Base-by-base conservation (phyloP, 2,113 vertebrate genomes). In the Morone chrysops region DNA sequence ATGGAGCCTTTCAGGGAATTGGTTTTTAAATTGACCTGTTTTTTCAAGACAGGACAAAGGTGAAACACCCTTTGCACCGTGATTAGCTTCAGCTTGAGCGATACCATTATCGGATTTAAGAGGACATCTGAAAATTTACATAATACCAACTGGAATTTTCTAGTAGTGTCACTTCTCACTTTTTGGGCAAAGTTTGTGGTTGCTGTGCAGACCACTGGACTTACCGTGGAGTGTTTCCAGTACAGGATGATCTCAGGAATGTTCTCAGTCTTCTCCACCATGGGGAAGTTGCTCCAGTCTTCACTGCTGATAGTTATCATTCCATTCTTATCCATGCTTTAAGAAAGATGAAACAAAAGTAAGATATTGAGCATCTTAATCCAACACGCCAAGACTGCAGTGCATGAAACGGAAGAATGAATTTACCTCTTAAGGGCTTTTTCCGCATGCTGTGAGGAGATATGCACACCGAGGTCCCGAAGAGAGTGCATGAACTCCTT, bases 141-240 rank as follows among this genome's bases (percentile, higher is more conserved):
- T 0, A 41, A 83, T 5, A 67, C 22, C 5, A n/a, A 9, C 22
- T 2, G 20, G 43, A 61, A 17, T 4, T 51, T 66, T 50, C 20
- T 20, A 1, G 18, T 2, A 36, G 13, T 13, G n/a, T 47, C 63
- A 31, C 2, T 31, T 4, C 31, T 31, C 2, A 31, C 6, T 9
- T 25, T 57, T 10, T 5, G 20, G 16, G 40, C 0, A 13, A 17
- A 50, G 25, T 5, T 1, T 36, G 60, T 40, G 78, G 25, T 78
- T 73, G 48, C 16, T 1, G 25, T 25, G 13, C 45, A 18, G 13
- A 10, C 0, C 1, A 11, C 2, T 25, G 7, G 38, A 90, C 96
- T 94, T 85, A 99, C 98, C 92, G 98, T 99, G 57, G 98, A 99
- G 91, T 97, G 98, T 90, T 99, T 99, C 98, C 98, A 99, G 95